Conservation (phyloP, 2,888 invertebrate species). For the Alviniconcha strummeri region DNA sequence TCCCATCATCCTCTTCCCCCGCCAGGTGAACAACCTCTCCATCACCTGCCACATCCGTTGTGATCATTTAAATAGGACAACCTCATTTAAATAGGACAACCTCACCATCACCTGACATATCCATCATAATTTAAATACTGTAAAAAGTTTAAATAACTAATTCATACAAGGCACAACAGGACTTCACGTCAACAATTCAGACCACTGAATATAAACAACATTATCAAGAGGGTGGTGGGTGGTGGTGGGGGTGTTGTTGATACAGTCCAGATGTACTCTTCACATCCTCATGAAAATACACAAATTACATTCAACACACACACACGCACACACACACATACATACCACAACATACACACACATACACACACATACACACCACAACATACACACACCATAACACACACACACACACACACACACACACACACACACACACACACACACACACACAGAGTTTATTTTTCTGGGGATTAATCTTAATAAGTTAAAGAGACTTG, state of each 20-base stretch:
- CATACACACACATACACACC: no score
- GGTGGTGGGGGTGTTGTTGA: no score
- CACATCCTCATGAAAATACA: no score
- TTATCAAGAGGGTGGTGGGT: background rate
- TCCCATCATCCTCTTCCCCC: slow-evolving; percentile 48
- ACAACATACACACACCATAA: no score
- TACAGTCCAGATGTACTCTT: no score
- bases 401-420: no score
- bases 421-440: no score
- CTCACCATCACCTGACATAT: slow-evolving; percentile 29
- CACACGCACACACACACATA: no score
- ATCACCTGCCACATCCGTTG: slow-evolving; percentile 34
- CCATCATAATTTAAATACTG: background rate
- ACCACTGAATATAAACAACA: background rate
- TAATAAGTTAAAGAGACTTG: no score
- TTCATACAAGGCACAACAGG: background rate
- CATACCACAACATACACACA: no score
- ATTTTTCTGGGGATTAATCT: background rate
- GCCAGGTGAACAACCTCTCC: slow-evolving; percentile 44
- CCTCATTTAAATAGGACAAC: slow-evolving; percentile 14
- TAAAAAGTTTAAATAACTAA: background rate
- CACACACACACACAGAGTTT: no score
- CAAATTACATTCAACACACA: no score
- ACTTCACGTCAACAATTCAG: background rate
- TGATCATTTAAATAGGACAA: slow-evolving; percentile 36